phyloP scores from a whole-genome alignment of 2,113 vertebrate genomes.

The Morone saxatilis region DNA sequence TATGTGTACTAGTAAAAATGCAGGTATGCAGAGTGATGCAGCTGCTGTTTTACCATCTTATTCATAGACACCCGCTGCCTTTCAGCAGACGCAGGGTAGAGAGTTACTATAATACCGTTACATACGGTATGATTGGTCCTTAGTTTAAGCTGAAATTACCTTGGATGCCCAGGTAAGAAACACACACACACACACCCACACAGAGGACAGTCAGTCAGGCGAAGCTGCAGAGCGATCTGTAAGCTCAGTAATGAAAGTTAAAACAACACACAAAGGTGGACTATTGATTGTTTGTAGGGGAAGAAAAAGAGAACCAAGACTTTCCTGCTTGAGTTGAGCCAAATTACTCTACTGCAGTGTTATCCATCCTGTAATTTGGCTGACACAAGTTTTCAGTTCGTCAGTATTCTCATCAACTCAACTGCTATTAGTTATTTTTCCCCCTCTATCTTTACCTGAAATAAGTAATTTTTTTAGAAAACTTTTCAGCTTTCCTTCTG shows the following conservation, averaged over 20 bases:
- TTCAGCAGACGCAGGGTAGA: neutral
- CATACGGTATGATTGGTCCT: neutral
- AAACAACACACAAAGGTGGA: conserved; percentile 20
- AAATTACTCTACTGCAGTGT: neutral
- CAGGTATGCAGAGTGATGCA: conserved; percentile 56
- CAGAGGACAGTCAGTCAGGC: neutral
- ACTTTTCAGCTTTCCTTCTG: neutral
- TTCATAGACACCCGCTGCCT: conserved; percentile 16
- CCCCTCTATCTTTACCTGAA: neutral
- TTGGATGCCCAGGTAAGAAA: conserved; percentile 60
- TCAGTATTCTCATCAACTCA: neutral
- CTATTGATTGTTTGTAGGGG: conserved; percentile 34
- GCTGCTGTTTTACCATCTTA: conserved; percentile 18
- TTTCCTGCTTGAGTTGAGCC: neutral
- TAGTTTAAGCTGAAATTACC: conserved; percentile 16
- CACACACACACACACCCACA: neutral
- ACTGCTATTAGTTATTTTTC: neutral
- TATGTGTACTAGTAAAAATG: conserved; percentile 42
- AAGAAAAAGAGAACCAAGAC: conserved; percentile 5
- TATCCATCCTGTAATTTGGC: neutral
- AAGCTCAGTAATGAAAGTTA: conserved; percentile 16
- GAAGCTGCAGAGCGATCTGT: neutral
- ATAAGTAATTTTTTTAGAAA: neutral
- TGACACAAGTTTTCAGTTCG: neutral
- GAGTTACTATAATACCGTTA: neutral